These are phyloP conservation scores for Brotula barbata DNA, from an alignment of 2,797 vertebrate species.

Conservation along the genomic window DNA sequence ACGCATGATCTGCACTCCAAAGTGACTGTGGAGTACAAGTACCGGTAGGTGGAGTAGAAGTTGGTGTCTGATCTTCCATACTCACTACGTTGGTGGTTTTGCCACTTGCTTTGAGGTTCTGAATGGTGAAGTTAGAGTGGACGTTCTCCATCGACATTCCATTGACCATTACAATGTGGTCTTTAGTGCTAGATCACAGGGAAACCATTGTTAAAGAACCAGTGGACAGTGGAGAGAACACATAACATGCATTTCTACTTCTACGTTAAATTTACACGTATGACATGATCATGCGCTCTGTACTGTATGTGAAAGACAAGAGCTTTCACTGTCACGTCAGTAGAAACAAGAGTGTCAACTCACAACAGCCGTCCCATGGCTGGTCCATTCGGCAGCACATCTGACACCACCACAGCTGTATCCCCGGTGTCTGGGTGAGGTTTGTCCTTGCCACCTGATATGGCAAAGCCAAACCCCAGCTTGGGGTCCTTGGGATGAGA, in stretches of 20 bases:
- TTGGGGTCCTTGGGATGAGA: constrained; percentile 83
- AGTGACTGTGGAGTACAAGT: not conserved
- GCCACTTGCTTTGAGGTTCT: constrained; percentile 87
- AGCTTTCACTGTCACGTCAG: not conserved
- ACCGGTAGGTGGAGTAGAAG: too few relatives aligned
- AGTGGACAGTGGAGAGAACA: not conserved
- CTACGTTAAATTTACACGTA: not conserved
- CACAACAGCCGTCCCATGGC: constrained; percentile 89
- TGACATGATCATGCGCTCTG: not conserved
- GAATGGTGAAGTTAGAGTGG: constrained; percentile 86
- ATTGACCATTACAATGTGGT: constrained; percentile 96
- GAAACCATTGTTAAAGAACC: constrained; percentile 13
- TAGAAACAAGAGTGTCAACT: constrained; percentile 59
- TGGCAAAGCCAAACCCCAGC: constrained; percentile 91
- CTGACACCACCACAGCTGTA: constrained; percentile 85
- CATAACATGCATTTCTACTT: not conserved
- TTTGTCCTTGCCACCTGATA: constrained; percentile 89
- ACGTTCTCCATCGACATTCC: constrained; percentile 90
- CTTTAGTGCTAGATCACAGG: constrained; percentile 80
- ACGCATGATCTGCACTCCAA: not conserved
- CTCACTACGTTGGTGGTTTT: constrained; percentile 89
- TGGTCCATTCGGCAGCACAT: constrained; percentile 88
- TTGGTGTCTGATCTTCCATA: constrained; percentile 15
- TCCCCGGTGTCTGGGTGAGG: constrained; percentile 75
- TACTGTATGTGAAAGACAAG: not conserved